A percentile compares a stretch with the other conserved stretches of the same genome.
phyloP scores from a whole-genome alignment of 2,797 vertebrate genomes.

The Enteromius fasciolatus region DNA sequence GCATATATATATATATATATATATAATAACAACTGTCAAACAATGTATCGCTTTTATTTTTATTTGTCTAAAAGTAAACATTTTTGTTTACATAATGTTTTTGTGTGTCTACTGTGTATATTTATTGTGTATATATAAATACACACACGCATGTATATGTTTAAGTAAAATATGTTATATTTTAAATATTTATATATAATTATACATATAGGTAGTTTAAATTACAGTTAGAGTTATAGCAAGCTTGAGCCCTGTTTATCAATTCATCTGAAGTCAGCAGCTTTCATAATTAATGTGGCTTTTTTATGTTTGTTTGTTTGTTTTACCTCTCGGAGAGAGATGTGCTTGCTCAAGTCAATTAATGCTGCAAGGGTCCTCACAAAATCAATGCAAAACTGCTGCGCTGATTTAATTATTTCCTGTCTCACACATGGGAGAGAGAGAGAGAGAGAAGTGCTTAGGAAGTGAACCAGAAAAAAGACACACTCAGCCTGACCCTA shows the following conservation, averaged over 20 bases:
- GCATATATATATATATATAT: too few species aligned
- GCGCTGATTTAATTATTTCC: slow-evolving; percentile 52
- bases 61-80: too few species aligned
- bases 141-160: too few species aligned
- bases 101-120: too few species aligned
- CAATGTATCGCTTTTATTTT: too few species aligned
- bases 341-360: slow-evolving; percentile 52
- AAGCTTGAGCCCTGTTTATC: slow-evolving; percentile 27
- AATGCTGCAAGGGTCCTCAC: slow-evolving; percentile 56
- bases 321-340: slow-evolving; percentile 44
- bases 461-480: slow-evolving; percentile 41
- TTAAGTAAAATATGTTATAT: too few species aligned
- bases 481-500: slow-evolving; percentile 19
- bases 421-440: not conserved
- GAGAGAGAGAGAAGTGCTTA: slow-evolving; percentile 30
- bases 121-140: too few species aligned
- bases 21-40: too few species aligned
- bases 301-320: slow-evolving; percentile 36
- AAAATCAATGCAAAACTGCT: slow-evolving; percentile 53
- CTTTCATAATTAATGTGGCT: slow-evolving; percentile 57
- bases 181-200: too few species aligned
- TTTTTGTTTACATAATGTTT: too few species aligned
- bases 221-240: slow-evolving; percentile 20
- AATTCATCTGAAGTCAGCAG: slow-evolving; percentile 58
- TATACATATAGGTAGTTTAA: not conserved